Conservation (phyloP, 2,113 vertebrate genomes). For the Illadopsis cleaveri region DNA sequence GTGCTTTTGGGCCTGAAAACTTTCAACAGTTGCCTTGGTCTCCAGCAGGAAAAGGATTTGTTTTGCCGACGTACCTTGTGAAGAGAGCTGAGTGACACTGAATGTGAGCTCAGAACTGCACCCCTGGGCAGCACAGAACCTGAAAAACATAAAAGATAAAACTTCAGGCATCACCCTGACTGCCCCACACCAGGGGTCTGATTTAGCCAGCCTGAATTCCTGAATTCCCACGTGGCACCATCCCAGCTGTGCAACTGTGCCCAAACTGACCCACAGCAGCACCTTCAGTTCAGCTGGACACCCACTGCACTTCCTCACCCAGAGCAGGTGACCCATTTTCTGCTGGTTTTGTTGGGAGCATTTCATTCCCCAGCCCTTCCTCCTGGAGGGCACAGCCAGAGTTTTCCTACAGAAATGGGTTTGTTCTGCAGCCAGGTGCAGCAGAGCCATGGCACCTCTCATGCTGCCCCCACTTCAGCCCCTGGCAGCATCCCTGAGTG, state of each 20-base stretch:
- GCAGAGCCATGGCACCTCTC: accelerated
- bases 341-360: accelerated
- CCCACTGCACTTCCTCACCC: neutral
- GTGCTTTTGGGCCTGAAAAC: too few relatives aligned
- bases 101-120: neutral
- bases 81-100: neutral
- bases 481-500: accelerated
- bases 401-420: neutral
- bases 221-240: accelerated
- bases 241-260: accelerated
- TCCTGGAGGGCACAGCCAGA: neutral
- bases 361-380: neutral
- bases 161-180: neutral
- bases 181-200: neutral
- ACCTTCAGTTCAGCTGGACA: neutral
- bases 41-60: too few relatives aligned
- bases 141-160: neutral
- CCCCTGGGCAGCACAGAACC: neutral
- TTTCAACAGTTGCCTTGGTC: too few relatives aligned
- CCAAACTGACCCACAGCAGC: neutral
- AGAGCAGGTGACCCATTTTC: neutral
- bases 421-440: neutral
- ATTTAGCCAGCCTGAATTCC: neutral
- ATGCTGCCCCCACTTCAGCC: neutral
- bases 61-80: neutral